These are phyloP conservation scores for Acronicta alni DNA, from an alignment of 2,888 invertebrate genomes.

Conservation along the genomic window DNA sequence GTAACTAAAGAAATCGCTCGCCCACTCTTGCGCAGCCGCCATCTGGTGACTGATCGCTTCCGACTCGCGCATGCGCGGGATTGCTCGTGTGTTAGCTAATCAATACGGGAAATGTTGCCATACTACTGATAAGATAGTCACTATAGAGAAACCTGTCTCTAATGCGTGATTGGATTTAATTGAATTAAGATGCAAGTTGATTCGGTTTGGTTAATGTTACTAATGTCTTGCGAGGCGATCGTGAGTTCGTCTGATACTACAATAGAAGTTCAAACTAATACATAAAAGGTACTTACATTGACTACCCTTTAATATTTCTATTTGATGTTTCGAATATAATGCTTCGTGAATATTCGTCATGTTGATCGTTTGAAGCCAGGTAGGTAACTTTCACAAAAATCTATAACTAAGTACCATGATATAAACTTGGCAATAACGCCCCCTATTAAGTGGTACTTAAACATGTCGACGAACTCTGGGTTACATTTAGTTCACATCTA, in stretches of 20 bases:
- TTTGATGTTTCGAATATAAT: no score
- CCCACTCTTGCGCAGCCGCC: slow-evolving; percentile 41
- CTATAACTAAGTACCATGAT: no score
- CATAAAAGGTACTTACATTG: no score
- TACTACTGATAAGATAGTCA: slow-evolving; percentile 41
- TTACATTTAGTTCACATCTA: no score
- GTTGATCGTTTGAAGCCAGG: no score
- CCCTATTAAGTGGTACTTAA: no score
- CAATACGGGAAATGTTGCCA: slow-evolving; percentile 38
- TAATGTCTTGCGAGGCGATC: not conserved
- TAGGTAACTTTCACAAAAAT: no score
- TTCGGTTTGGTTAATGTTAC: not conserved
- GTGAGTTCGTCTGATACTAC: not conserved
- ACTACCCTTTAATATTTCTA: no score
- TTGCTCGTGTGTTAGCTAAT: slow-evolving; percentile 30
- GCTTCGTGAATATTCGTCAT: no score
- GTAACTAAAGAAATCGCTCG: slow-evolving; percentile 36
- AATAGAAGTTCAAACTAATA: no score
- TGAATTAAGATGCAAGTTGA: slow-evolving; percentile 20
- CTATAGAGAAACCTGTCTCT: slow-evolving; percentile 23
- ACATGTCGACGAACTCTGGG: no score
- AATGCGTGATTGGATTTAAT: slow-evolving; percentile 41
- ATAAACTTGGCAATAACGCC: no score
- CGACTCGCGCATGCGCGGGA: slow-evolving; percentile 42
- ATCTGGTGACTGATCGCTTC: slow-evolving; percentile 56